Percentiles rank a stretch among this genome's conserved stretches.
These are phyloP conservation scores for Eptesicus fuscus DNA, from an alignment of 2,113 vertebrate genomes.

Conservation along the genomic window DNA sequence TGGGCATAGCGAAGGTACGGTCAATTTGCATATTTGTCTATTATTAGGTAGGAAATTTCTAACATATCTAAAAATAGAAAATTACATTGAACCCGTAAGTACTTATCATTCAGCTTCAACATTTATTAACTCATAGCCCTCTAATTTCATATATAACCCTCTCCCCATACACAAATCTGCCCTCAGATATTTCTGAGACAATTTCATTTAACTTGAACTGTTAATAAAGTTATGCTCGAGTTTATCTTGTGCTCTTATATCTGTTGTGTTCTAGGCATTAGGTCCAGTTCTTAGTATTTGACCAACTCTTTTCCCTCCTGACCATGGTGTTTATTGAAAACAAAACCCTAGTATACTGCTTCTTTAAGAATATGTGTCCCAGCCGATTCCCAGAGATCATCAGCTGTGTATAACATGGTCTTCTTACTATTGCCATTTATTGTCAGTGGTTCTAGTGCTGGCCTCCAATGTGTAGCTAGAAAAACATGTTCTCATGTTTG, in stretches of 20 bases:
- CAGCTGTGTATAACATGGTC: not conserved
- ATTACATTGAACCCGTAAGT: not conserved
- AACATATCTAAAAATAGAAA: not conserved
- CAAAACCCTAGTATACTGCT: not conserved
- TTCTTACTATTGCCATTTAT: not conserved
- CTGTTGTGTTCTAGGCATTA: not conserved
- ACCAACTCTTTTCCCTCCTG: not conserved
- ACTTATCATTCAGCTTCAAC: not conserved
- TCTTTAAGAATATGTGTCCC: not conserved
- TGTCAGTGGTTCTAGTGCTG: not conserved
- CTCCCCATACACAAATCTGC: not conserved
- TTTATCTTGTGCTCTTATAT: not conserved
- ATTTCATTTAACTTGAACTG: constrained; percentile 14
- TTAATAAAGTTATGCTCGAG: not conserved
- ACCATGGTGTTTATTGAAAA: not conserved
- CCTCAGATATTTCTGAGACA: not conserved
- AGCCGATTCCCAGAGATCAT: not conserved
- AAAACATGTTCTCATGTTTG: not conserved
- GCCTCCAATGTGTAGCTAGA: not conserved
- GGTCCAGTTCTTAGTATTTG: not conserved
- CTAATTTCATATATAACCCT: not conserved
- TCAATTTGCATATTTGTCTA: no score
- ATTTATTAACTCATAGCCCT: not conserved
- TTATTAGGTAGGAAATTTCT: no score
- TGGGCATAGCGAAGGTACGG: no score